Evolutionary conservation across 2,888 invertebrate genomes (phyloP), one percentile per base, ranked within the genome.

Genomic region (Ormyrus labotus): DNA sequence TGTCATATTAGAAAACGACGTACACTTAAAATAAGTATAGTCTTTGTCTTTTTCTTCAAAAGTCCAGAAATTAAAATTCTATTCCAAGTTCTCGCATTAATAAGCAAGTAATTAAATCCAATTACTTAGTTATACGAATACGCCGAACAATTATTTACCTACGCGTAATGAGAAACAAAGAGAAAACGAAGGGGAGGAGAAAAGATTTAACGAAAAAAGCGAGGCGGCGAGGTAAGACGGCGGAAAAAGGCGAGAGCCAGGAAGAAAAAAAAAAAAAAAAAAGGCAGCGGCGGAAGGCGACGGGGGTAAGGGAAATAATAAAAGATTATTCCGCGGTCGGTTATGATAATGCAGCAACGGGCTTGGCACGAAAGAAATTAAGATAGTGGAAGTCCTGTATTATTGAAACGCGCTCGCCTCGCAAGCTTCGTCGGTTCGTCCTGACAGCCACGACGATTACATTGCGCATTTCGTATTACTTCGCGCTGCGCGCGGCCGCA

Each of bases 301-400:
- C 5, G n/a, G 50, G 55, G 53, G 11, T 1, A 13, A 57, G 75
- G 45, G 69, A 74, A 80, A 84, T 82, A 85, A 86, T 86, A 87
- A 87, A 86, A 86, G 84, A 88, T 87, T 85, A 85, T 84, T 84
- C 70, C 78, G 63, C 67, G 80, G 83, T 84, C 83, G 84, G 85
- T 86, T 87, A 88, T 87, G 86, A 83, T 87, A 85, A 87, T 87
- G 83, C 82, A 81, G 72, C 77, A 67, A 60, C 65, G 76, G 19
- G 51, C 68, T 55, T n/a, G 47, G 51, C 65, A 57, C n/a, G 53
- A 75, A 84, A 84, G 84, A 85, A 87, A 87, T 87, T 86, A 87
- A 87, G 85, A 86, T 83, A 83, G 81, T 79, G 69, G 65, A 83
- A 84, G 81, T 80, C 83, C 77, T 50, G 73, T 63, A 72, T 69